These are phyloP conservation scores for Zosterops hypoxanthus DNA, from an alignment of 2,113 vertebrate genomes.

Conservation along the genomic window DNA sequence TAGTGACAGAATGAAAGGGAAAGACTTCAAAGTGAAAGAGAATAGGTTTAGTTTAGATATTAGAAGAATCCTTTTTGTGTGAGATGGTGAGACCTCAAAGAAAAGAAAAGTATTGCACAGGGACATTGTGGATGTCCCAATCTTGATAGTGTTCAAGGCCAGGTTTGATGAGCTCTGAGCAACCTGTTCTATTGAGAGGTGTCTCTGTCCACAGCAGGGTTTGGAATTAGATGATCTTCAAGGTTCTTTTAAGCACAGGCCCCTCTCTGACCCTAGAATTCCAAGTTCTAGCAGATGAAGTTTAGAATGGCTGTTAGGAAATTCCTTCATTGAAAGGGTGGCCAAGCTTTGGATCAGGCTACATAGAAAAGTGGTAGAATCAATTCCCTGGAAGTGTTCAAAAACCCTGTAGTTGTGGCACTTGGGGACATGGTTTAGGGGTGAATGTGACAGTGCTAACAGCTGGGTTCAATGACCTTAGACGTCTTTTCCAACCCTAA, in stretches of 20 bases:
- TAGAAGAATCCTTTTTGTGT: not conserved
- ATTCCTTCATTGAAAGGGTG: not conserved
- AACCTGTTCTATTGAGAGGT: no score
- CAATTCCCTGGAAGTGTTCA: not conserved
- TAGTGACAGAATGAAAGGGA: not conserved
- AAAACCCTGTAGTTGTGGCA: not conserved
- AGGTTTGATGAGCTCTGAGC: not conserved
- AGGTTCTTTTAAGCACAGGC: not conserved
- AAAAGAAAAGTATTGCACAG: not conserved
- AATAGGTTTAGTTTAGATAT: not conserved
- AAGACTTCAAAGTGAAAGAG: not conserved
- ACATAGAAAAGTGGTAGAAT: not conserved
- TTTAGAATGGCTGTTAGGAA: not conserved
- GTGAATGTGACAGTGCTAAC: not conserved
- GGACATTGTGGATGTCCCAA: not conserved
- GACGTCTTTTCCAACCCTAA: not conserved
- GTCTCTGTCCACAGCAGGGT: no score
- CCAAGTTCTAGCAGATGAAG: not conserved
- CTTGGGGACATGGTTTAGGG: not conserved
- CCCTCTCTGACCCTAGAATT: not conserved
- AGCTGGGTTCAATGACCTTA: not conserved
- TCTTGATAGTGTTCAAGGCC: not conserved
- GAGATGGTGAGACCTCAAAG: not conserved
- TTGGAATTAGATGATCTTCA: not conserved
- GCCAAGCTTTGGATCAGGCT: not conserved